These are phyloP conservation scores for Ochlodes sylvanus DNA, from an alignment of 2,888 invertebrate species.

Conservation along the genomic window DNA sequence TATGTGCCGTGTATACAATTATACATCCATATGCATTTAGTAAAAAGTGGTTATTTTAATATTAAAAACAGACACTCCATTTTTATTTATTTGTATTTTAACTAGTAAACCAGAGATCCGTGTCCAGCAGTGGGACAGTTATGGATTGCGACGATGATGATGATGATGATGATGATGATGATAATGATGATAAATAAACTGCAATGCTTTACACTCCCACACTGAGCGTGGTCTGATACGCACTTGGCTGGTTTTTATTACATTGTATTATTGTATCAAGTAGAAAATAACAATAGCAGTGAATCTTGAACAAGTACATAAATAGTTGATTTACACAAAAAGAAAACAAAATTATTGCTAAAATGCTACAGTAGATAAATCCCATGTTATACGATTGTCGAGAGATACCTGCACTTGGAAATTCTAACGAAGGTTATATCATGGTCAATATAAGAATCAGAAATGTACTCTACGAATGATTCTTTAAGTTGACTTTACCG, in stretches of 20 bases:
- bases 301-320: background rate
- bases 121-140: no score
- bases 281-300: background rate
- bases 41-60: no score
- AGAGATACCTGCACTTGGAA: background rate
- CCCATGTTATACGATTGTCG: slow-evolving; percentile 3
- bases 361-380: background rate
- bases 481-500: background rate
- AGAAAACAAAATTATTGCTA: background rate
- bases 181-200: no score
- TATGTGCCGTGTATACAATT: no score
- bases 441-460: background rate
- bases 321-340: background rate
- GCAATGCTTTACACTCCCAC: no score
- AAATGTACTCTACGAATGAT: background rate
- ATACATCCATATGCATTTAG: no score
- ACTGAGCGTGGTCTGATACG: no score
- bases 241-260: background rate
- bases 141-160: no score
- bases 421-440: background rate
- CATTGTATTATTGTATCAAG: background rate
- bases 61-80: no score
- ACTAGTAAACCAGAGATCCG: no score
- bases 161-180: no score
- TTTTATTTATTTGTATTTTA: no score